Evolutionary conservation across 2,888 invertebrate species (phyloP), one percentile per base, ranked within the genome.

Genomic region (Habroteleia sp.): DNA sequence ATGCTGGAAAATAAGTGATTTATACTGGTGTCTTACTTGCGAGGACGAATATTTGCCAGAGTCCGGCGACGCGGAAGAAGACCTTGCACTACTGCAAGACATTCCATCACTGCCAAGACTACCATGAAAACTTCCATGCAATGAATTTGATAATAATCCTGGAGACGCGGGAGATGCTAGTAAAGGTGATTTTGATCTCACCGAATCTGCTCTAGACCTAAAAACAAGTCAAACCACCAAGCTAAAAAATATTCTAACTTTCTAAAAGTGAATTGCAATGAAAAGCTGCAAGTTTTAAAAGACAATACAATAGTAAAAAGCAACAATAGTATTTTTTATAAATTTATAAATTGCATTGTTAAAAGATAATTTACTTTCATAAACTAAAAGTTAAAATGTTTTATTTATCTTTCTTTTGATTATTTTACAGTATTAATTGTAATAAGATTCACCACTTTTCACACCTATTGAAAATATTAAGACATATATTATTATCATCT

Each of bases 81-180:
- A 88, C 77, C 88, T 87, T 29, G 88, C 88, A 58, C 88, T 88
- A 75, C 88, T 87, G 76, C 85, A 88, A 41, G 88, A 88, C 88
- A 88, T 88, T 44, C 88, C 88, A 81, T 88, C 88, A 76, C 88
- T 88, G 48, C 88, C 88, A 54, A 88, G 83, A 74, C 88, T 88
- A 35, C 88, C 86, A 69, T 88, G 88, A 69, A 88, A 88, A 77
- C 88, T 88, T 41, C 87, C 87, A 65, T 88, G 87, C 48, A 88
- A 81, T 52, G 88, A 88, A 80, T 81, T 84, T n/a, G 87, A 85
- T 77, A 87, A 68, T 23, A 81, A 82, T 72, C 77, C 80, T 8
- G 86, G 84, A 7, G 88, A 88, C 3, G 88, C 88, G n/a, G 88
- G 88, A 5, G 87, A 88, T 6, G 85, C 87, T 16, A 84, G 85